These are phyloP conservation scores for Antheraea mylitta DNA, from an alignment of 1,140 invertebrate genomes.

Conservation along the genomic window DNA sequence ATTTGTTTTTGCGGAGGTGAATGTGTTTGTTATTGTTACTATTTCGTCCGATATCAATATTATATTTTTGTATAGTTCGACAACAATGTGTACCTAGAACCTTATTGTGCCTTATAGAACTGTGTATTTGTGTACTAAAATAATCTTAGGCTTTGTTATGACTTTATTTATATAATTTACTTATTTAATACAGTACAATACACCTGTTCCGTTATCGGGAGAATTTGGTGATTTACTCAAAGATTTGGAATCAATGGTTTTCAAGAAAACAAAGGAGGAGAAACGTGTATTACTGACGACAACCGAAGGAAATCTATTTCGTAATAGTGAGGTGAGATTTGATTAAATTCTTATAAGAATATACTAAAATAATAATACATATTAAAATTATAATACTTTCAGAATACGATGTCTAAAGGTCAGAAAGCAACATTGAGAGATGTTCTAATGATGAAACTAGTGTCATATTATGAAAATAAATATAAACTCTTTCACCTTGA, in stretches of 20 bases:
- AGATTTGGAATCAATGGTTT: conserved; percentile 29
- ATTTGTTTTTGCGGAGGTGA: not conserved
- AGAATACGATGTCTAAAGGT: conserved; percentile 18
- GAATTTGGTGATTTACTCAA: conserved; percentile 32
- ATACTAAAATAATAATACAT: not conserved
- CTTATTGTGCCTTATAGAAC: too few species aligned
- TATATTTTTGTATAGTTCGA: too few species aligned
- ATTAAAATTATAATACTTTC: conserved; percentile 10
- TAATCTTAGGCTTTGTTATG: not conserved
- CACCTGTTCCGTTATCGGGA: conserved; percentile 3
- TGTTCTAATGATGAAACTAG: conserved; percentile 50
- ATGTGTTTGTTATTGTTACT: not conserved
- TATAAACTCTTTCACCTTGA: conserved; percentile 28
- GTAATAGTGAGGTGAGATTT: conserved; percentile 16
- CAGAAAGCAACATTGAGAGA: conserved; percentile 34
- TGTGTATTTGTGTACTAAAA: too few species aligned
- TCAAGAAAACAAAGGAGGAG: conserved; percentile 18
- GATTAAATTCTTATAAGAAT: not conserved
- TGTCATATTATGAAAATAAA: conserved; percentile 55
- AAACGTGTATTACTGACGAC: not conserved
- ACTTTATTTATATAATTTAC: not conserved
- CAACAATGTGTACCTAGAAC: too few species aligned
- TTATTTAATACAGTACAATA: conserved; percentile 1
- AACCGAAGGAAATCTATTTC: not conserved
- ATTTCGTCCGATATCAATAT: not conserved